These are phyloP conservation scores for Trissolcus basalis DNA, from an alignment of 1,140 invertebrate species.

Conservation along the genomic window DNA sequence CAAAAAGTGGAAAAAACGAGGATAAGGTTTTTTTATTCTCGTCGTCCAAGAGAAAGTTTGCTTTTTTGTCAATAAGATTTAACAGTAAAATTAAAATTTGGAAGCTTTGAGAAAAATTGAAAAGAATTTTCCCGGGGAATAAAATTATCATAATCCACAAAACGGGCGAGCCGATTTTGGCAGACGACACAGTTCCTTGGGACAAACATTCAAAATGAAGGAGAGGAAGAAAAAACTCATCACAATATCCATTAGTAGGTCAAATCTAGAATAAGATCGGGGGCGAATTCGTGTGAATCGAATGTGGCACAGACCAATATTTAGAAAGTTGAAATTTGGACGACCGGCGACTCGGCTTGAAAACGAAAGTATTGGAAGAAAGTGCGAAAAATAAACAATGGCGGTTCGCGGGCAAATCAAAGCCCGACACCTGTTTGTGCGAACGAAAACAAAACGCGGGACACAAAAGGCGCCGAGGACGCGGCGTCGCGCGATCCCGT, in stretches of 20 bases:
- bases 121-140: neutral
- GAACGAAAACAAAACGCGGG: slow-evolving; percentile 25
- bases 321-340: slow-evolving; percentile 26
- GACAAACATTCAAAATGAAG: slow-evolving; percentile 4
- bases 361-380: slow-evolving; percentile 22
- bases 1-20: too few species aligned
- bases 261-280: slow-evolving; percentile 17
- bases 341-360: too few species aligned
- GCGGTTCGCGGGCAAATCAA: slow-evolving; percentile 7
- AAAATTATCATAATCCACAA: slow-evolving; percentile 1
- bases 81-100: too few species aligned
- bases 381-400: slow-evolving; percentile 23
- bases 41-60: too few species aligned
- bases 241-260: slow-evolving; percentile 26
- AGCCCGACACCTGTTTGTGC: slow-evolving; percentile 49
- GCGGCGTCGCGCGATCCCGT: slow-evolving; percentile 30
- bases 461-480: slow-evolving; percentile 23
- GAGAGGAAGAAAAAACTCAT: neutral
- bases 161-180: neutral
- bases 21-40: neutral
- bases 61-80: too few species aligned
- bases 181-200: neutral
- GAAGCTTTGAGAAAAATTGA: neutral
- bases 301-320: slow-evolving; percentile 22
- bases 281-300: slow-evolving; percentile 12